A percentile compares a stretch with the other conserved stretches of the same genome.
phyloP scores from a whole-genome alignment of 2,797 vertebrate genomes.

The Hozukius guyotensis region DNA sequence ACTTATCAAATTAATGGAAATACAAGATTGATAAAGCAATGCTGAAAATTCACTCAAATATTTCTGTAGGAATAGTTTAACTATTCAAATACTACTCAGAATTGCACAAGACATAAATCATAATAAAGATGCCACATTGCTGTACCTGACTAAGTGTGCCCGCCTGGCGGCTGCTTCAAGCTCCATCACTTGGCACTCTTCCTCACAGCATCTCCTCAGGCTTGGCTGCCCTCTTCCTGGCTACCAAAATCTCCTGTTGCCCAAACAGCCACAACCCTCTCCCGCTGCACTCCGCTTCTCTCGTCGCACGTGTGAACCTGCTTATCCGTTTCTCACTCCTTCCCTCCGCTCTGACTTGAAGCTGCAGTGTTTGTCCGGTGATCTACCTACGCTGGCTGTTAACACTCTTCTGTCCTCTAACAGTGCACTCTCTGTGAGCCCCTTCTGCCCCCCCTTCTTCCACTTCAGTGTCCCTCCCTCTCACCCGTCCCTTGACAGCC shows the following conservation, averaged over 20 bases:
- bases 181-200: conserved; percentile 73
- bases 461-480: conserved; percentile 64
- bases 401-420: conserved; percentile 58
- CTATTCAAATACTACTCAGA: neutral
- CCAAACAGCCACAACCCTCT: conserved; percentile 36
- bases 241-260: conserved; percentile 43
- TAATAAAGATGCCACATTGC: conserved; percentile 51
- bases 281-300: conserved; percentile 6
- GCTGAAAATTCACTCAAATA: neutral
- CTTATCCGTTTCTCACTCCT: conserved; percentile 25
- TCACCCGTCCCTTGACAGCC: conserved; percentile 58
- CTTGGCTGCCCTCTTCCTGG: conserved; percentile 54
- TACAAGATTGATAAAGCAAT: neutral
- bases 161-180: conserved; percentile 57
- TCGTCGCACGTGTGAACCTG: conserved; percentile 32
- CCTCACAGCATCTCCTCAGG: conserved; percentile 71
- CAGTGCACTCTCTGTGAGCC: conserved; percentile 72
- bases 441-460: conserved; percentile 30
- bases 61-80: neutral
- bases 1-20: neutral
- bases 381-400: conserved; percentile 69
- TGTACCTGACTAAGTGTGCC: conserved; percentile 73
- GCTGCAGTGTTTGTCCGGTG: conserved; percentile 31
- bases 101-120: neutral
- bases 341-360: conserved; percentile 29